These are phyloP conservation scores for Syrrhaptes paradoxus DNA, from an alignment of 2,113 vertebrate species.

Conservation along the genomic window DNA sequence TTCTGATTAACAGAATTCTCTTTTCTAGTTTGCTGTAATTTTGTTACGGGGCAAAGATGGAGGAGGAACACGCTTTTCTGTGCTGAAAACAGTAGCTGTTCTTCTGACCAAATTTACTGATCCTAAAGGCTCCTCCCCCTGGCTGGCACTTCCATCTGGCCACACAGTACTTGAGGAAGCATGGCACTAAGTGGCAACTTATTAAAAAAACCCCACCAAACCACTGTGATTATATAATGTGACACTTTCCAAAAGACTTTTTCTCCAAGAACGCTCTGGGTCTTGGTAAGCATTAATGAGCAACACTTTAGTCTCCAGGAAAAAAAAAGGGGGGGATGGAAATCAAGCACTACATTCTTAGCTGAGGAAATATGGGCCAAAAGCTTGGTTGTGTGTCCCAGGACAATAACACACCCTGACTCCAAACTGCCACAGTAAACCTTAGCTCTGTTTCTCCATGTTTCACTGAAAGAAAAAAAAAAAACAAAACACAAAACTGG, in stretches of 20 bases:
- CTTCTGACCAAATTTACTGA: neutral
- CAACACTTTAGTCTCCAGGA: neutral
- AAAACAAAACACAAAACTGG: neutral
- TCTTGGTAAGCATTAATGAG: neutral
- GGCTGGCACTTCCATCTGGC: neutral
- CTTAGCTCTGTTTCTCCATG: neutral
- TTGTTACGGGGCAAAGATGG: conserved; percentile 30
- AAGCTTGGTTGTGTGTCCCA: neutral
- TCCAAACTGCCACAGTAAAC: neutral
- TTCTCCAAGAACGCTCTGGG: neutral
- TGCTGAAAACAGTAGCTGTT: conserved; percentile 2
- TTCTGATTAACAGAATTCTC: conserved; percentile 66
- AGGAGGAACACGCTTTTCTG: conserved; percentile 9
- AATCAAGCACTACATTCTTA: neutral
- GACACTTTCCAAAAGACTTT: neutral
- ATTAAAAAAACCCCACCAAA: no score
- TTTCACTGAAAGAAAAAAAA: neutral
- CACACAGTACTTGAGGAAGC: rapidly evolving
- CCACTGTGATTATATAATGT: neutral
- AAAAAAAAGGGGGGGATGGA: no score
- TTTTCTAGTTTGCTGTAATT: conserved; percentile 57
- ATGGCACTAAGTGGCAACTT: neutral
- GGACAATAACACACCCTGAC: neutral
- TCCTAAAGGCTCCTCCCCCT: neutral
- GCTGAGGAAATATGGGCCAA: neutral